Evolutionary conservation across 2,797 vertebrate genomes (phyloP).

Genomic region (Falco columbarius): DNA sequence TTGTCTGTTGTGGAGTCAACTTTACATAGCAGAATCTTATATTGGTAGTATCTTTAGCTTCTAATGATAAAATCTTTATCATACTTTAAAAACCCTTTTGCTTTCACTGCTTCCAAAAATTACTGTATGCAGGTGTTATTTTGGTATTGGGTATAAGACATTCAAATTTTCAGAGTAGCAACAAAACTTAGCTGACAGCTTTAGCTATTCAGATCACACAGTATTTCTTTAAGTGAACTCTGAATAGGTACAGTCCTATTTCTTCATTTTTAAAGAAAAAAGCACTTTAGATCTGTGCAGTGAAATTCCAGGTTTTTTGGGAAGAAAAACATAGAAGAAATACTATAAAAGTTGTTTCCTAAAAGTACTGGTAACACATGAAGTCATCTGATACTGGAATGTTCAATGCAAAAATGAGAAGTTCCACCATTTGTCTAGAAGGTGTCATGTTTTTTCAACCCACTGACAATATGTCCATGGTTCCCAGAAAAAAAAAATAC

Average conservation of each 20-base stretch:
- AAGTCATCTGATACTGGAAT: neutral
- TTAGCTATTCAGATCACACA: neutral
- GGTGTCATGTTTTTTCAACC: neutral
- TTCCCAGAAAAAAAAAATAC: neutral
- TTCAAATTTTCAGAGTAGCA: neutral
- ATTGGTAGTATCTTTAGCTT: neutral
- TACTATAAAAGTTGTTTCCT: neutral
- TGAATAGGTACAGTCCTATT: neutral
- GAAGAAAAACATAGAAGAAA: neutral
- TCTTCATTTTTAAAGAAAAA: neutral
- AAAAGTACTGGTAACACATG: neutral
- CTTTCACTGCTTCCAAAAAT: neutral
- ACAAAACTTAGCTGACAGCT: neutral
- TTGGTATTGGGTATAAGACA: neutral
- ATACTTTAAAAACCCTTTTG: neutral
- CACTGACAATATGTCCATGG: neutral
- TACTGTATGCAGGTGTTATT: neutral
- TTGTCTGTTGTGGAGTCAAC: neutral
- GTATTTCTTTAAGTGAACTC: neutral
- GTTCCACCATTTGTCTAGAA: neutral
- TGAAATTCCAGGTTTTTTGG: accelerated
- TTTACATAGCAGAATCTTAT: neutral
- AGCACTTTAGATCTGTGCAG: neutral
- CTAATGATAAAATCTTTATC: neutral
- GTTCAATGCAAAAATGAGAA: neutral